phyloP scores from a whole-genome alignment of 2,113 vertebrate genomes.

The Polypterus senegalus region DNA sequence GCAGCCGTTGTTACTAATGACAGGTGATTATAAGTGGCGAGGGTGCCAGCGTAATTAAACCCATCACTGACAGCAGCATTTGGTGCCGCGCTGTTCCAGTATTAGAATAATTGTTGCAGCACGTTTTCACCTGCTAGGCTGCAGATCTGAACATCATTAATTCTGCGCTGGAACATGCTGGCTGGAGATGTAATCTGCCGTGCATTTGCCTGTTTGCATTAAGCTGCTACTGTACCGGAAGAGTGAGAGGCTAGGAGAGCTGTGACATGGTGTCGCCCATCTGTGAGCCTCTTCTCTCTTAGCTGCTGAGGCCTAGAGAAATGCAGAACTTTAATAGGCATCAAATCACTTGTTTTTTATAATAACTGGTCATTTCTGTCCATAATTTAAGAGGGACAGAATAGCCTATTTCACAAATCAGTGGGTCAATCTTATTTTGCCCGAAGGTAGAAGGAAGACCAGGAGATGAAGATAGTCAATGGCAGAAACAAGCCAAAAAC shows the following conservation, averaged over 20 bases:
- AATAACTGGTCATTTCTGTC: too few species aligned
- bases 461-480: too few species aligned
- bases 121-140: constrained; percentile 55
- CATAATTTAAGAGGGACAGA: too few species aligned
- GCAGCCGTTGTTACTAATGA: constrained; percentile 79
- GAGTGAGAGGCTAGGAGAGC: background rate
- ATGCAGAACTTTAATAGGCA: too few species aligned
- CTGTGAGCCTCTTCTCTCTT: too few species aligned
- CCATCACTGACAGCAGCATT: constrained; percentile 84
- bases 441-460: too few species aligned
- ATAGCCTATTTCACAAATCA: too few species aligned
- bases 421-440: too few species aligned
- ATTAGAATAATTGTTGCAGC: constrained; percentile 66
- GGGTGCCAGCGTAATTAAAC: constrained; percentile 93
- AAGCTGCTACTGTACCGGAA: constrained; percentile 5
- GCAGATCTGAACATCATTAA: constrained; percentile 51
- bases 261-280: too few species aligned
- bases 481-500: too few species aligned
- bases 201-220: constrained; percentile 15
- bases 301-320: too few species aligned
- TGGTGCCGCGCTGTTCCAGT: constrained; percentile 72
- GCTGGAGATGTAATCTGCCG: constrained; percentile 33
- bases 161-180: constrained; percentile 39
- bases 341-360: too few species aligned
- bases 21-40: constrained; percentile 93